These are phyloP conservation scores for Ictalurus furcatus DNA, from an alignment of 2,113 vertebrate species.

Conservation along the genomic window DNA sequence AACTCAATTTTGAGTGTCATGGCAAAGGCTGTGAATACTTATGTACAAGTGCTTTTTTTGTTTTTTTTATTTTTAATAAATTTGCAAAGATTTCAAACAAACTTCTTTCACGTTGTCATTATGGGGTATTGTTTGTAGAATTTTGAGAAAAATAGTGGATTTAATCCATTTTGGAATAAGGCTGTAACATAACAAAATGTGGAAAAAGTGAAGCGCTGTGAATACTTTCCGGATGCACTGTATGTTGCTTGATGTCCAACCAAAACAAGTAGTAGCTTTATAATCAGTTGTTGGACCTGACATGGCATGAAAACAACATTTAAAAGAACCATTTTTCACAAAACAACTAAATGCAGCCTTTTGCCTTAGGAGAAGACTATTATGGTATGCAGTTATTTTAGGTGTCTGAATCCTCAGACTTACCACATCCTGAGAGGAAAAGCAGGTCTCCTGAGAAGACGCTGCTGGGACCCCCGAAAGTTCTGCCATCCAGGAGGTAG, in stretches of 20 bases:
- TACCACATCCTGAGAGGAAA: slow-evolving; percentile 95
- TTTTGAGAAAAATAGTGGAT: no score
- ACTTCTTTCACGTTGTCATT: no score
- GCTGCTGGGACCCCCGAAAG: slow-evolving; percentile 78
- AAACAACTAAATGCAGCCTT: neutral
- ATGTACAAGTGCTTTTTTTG: no score
- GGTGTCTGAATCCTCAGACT: slow-evolving; percentile 44
- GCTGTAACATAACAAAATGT: no score
- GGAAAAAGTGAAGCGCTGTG: no score
- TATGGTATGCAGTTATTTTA: neutral
- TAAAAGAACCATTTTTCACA: neutral
- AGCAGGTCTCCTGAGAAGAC: slow-evolving; percentile 96
- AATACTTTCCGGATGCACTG: no score
- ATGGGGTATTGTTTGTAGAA: no score
- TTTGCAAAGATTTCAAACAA: no score
- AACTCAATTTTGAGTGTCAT: no score
- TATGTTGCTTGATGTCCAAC: neutral
- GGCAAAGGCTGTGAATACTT: no score
- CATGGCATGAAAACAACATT: neutral
- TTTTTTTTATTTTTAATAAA: no score
- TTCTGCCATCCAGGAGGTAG: slow-evolving; percentile 84
- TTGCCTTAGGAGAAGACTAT: neutral
- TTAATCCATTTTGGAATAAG: no score
- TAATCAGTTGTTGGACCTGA: neutral
- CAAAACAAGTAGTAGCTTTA: neutral